These are phyloP conservation scores for Ormia ochracea DNA, from an alignment of 2,888 invertebrate species.

Conservation along the genomic window DNA sequence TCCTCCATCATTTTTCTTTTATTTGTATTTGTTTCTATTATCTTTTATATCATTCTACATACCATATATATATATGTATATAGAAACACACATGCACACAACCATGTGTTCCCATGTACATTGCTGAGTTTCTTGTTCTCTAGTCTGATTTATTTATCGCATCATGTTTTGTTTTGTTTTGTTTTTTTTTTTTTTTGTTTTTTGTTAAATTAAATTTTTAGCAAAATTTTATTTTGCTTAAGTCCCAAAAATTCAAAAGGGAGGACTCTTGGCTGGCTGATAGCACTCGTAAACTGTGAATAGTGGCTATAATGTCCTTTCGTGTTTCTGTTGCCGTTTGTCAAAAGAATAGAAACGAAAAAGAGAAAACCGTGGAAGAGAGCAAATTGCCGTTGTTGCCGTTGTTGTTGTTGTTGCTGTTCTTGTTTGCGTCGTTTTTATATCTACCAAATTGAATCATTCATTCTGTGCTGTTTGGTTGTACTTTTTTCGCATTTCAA, in stretches of 20 bases:
- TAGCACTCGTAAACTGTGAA: conserved; percentile 50
- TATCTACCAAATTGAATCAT: conserved; percentile 61
- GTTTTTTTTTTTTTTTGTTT: conserved; percentile 12
- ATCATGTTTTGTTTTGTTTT: no score
- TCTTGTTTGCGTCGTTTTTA: no score
- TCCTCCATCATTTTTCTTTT: conserved; percentile 1
- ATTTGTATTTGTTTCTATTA: not conserved
- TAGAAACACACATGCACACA: no score
- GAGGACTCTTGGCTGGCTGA: conserved; percentile 12
- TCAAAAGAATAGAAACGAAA: conserved; percentile 17
- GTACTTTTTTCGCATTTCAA: conserved; percentile 25
- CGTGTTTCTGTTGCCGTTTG: conserved; percentile 47
- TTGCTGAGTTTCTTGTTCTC: conserved; percentile 27
- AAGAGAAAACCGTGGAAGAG: not conserved
- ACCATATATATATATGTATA: no score
- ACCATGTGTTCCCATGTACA: not conserved
- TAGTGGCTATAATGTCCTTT: conserved; percentile 57
- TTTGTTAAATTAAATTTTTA: conserved; percentile 4
- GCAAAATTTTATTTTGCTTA: conserved; percentile 6
- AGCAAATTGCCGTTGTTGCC: conserved; percentile 31
- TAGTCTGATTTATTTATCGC: conserved; percentile 32
- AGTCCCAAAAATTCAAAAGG: conserved; percentile 27
- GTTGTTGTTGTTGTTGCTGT: conserved; percentile 38
- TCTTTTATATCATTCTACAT: no score
- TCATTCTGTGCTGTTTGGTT: conserved; percentile 41